phyloP scores from a whole-genome alignment of 2,888 invertebrate genomes.

The Brenthis hecate region DNA sequence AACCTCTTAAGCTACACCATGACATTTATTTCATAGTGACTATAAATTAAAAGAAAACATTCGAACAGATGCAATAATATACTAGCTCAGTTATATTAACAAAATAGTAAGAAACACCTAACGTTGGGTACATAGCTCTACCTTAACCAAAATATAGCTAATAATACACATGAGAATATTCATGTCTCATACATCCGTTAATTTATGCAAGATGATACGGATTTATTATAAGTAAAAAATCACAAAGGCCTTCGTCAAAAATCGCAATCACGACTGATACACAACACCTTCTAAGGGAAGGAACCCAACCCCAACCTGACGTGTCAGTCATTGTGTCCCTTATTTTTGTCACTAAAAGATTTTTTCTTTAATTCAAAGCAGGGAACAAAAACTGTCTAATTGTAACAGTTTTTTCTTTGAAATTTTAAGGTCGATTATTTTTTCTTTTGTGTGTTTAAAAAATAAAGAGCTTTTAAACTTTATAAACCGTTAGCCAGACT shows the following conservation, averaged over 20 bases:
- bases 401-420: constrained; percentile 76
- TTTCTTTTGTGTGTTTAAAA: constrained; percentile 51
- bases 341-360: constrained; percentile 76
- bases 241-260: constrained; percentile 73
- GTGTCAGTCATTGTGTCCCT: constrained; percentile 71
- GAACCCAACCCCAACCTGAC: constrained; percentile 68
- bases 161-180: constrained; percentile 78
- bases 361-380: constrained; percentile 64
- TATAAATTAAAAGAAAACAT: constrained; percentile 19
- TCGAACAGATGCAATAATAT: constrained; percentile 16
- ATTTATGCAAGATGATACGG: constrained; percentile 79
- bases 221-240: constrained; percentile 53
- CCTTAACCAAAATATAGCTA: constrained; percentile 42
- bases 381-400: constrained; percentile 79
- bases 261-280: constrained; percentile 74
- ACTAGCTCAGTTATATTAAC: neutral
- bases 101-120: constrained; percentile 16
- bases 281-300: constrained; percentile 70
- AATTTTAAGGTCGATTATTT: constrained; percentile 80
- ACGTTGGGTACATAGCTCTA: neutral
- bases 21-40: neutral
- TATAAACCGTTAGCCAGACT: constrained; percentile 45
- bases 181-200: constrained; percentile 68
- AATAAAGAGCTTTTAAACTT: constrained; percentile 43
- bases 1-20: too few relatives aligned